Conservation (phyloP, 1,140 invertebrate species). For the Teleogryllus occipitalis region DNA sequence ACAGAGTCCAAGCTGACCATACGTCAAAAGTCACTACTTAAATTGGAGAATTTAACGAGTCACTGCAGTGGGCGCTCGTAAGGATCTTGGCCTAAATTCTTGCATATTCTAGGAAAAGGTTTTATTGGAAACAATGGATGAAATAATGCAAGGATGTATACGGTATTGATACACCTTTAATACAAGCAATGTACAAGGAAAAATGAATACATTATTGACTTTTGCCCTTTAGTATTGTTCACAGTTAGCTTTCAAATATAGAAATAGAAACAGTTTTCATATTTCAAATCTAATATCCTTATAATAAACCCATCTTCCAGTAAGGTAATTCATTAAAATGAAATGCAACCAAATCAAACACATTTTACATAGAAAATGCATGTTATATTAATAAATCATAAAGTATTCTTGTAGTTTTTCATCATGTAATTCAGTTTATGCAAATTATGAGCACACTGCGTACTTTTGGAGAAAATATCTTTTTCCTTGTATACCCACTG, state of each 20-base stretch:
- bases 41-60: no score
- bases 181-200: constrained; percentile 4
- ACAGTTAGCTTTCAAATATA: not conserved
- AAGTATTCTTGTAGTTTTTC: no score
- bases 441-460: no score
- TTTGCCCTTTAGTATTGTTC: not conserved
- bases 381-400: not conserved
- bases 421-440: no score
- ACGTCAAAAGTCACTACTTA: no score
- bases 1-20: no score
- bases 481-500: no score
- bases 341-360: not conserved
- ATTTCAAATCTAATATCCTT: not conserved
- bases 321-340: not conserved
- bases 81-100: no score
- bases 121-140: no score
- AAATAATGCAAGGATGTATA: not conserved
- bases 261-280: not conserved
- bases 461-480: no score
- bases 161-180: not conserved
- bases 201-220: not conserved
- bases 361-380: not conserved
- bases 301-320: constrained; percentile 4
- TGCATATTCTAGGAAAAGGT: no score
- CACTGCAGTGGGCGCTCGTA: no score